These are phyloP conservation scores for Lithobates pipiens DNA, from an alignment of 2,797 vertebrate genomes.

Conservation along the genomic window DNA sequence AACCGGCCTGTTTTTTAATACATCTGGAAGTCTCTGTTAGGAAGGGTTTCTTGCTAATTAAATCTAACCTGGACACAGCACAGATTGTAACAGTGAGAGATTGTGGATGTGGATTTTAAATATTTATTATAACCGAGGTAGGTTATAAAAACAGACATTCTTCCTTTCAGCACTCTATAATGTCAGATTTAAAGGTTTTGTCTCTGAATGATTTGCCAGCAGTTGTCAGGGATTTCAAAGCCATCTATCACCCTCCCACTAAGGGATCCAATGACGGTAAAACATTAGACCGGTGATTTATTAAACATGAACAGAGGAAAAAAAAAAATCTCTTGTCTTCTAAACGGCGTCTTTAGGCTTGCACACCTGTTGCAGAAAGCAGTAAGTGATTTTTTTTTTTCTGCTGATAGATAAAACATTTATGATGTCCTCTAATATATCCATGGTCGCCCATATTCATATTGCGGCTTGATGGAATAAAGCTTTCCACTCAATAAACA, in stretches of 20 bases:
- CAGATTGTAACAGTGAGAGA: conserved; percentile 81
- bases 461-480: neutral
- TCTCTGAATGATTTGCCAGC: conserved; percentile 84
- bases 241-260: conserved; percentile 78
- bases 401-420: neutral
- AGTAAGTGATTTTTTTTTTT: conserved; percentile 61
- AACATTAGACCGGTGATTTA: conserved; percentile 84
- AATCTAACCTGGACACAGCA: conserved; percentile 79
- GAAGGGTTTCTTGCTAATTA: conserved; percentile 79
- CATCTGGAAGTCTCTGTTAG: conserved; percentile 68
- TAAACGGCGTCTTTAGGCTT: conserved; percentile 65
- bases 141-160: conserved; percentile 90
- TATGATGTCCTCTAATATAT: neutral
- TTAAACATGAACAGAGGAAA: conserved; percentile 70
- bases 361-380: conserved; percentile 76
- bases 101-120: conserved; percentile 81
- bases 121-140: conserved; percentile 84
- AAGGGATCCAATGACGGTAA: conserved; percentile 79
- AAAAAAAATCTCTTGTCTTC: conserved; percentile 62
- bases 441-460: neutral
- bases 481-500: neutral
- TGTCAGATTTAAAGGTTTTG: conserved; percentile 85
- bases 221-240: conserved; percentile 77
- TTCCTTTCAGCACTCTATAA: conserved; percentile 86
- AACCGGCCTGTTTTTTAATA: conserved; percentile 66